These are phyloP conservation scores for Brachionus rubens DNA, from an alignment of 1,140 invertebrate species.

Conservation along the genomic window DNA sequence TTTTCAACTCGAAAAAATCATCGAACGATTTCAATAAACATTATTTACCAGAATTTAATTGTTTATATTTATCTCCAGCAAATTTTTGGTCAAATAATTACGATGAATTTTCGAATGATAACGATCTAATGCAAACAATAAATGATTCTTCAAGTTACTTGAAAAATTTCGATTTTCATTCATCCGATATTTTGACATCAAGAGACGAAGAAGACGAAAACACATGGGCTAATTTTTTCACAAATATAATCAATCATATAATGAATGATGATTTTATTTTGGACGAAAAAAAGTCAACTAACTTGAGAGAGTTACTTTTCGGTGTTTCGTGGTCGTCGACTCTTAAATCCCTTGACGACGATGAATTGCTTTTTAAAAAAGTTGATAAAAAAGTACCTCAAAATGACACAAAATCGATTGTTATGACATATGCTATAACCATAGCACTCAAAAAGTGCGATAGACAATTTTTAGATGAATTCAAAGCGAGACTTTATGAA, in stretches of 20 bases:
- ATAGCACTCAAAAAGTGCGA: constrained; percentile 78
- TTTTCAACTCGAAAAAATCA: constrained; percentile 6
- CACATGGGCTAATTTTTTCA: constrained; percentile 18
- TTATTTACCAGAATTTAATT: constrained; percentile 78
- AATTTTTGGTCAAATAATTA: constrained; percentile 83
- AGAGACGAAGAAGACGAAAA: neutral
- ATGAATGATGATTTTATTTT: constrained; percentile 12
- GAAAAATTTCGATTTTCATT: neutral
- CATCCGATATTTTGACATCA: neutral
- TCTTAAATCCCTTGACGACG: constrained; percentile 8
- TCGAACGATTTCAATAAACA: neutral
- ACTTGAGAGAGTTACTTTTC: constrained; percentile 17
- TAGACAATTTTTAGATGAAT: constrained; percentile 51
- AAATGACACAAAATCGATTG: constrained; percentile 59
- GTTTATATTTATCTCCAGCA: constrained; percentile 84
- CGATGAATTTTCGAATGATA: constrained; percentile 50
- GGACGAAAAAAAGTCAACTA: neutral
- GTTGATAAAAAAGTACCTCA: neutral
- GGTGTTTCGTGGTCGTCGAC: constrained; percentile 27
- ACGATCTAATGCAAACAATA: constrained; percentile 9
- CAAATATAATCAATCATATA: neutral
- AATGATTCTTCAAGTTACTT: neutral
- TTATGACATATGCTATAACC: constrained; percentile 84
- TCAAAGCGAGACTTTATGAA: constrained; percentile 10
- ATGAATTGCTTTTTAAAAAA: neutral